Percentiles rank a stretch among this genome's conserved stretches.
Evolutionary conservation across 2,888 invertebrate species (phyloP).

Genomic region (Linnaemya tessellans): DNA sequence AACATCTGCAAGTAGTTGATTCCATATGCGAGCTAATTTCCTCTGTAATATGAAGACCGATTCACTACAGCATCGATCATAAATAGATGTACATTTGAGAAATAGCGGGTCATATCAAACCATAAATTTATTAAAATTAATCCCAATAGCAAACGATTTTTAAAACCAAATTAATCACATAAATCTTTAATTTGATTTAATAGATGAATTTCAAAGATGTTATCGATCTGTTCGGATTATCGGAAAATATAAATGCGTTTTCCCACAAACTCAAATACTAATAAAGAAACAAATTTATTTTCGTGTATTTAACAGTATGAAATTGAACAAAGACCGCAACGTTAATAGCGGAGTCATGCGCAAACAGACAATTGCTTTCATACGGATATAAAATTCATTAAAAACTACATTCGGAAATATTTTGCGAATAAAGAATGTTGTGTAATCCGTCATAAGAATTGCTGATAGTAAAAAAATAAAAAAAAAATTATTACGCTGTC

Average conservation of each 20-base stretch:
- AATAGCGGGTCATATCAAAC: too few species aligned
- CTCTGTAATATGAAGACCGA: too few species aligned
- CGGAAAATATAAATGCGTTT: too few species aligned
- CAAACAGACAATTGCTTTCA: not conserved
- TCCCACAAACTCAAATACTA: not conserved
- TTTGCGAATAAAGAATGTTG: constrained; percentile 41
- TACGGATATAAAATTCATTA: constrained; percentile 1
- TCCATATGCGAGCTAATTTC: too few species aligned
- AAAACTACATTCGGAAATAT: constrained; percentile 21
- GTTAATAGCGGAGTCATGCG: not conserved
- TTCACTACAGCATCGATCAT: too few species aligned
- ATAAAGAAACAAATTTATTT: constrained; percentile 4
- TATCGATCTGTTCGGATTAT: too few species aligned
- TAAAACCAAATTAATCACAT: too few species aligned
- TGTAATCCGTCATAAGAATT: constrained; percentile 59
- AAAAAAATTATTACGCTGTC: constrained; percentile 32
- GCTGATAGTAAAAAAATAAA: constrained; percentile 44
- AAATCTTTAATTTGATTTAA: too few species aligned
- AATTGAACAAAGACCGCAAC: not conserved
- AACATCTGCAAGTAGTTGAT: too few species aligned
- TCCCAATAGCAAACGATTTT: too few species aligned
- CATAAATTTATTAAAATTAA: too few species aligned
- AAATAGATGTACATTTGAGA: too few species aligned
- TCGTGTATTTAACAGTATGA: not conserved
- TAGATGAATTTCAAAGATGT: not conserved